A percentile compares a stretch with the other conserved stretches of the same genome.
These are phyloP conservation scores for Drosophila mimetica DNA, from an alignment of 2,888 invertebrate species.

Conservation along the genomic window DNA sequence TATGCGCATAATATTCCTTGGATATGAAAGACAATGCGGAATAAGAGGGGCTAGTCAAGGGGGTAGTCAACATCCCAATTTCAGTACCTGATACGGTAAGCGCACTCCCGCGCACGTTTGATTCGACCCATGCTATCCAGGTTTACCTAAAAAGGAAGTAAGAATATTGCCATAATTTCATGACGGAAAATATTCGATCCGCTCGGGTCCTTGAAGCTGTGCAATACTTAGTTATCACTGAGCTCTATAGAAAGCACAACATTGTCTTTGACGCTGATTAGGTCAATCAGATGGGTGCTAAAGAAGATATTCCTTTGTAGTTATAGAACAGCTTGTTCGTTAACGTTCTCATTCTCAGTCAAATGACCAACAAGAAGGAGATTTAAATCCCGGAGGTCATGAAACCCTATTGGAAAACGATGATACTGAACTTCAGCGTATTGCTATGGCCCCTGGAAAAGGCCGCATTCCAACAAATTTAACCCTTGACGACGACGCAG, in stretches of 20 bases:
- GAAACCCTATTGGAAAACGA: not conserved
- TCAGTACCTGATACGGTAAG: not conserved
- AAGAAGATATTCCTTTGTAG: not conserved
- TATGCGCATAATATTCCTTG: conserved; percentile 4
- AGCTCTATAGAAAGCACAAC: not conserved
- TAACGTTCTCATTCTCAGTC: not conserved
- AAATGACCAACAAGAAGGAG: no score
- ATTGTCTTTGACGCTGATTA: not conserved
- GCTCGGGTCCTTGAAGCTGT: not conserved
- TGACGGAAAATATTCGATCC: no score
- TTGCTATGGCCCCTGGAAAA: not conserved
- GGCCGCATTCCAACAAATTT: not conserved
- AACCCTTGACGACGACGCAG: not conserved
- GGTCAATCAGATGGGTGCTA: not conserved
- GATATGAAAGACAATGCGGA: conserved; percentile 8
- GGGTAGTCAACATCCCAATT: conserved; percentile 4
- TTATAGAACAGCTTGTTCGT: not conserved
- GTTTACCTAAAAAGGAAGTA: not conserved
- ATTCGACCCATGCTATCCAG: not conserved
- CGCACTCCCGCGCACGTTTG: not conserved
- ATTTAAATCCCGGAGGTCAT: not conserved
- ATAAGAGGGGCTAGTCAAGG: conserved; percentile 4
- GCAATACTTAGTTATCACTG: not conserved
- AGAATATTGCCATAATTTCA: not conserved
- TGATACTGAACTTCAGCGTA: not conserved